phyloP scores from a whole-genome alignment of 1,140 invertebrate species.

The Camponotus pennsylvanicus region DNA sequence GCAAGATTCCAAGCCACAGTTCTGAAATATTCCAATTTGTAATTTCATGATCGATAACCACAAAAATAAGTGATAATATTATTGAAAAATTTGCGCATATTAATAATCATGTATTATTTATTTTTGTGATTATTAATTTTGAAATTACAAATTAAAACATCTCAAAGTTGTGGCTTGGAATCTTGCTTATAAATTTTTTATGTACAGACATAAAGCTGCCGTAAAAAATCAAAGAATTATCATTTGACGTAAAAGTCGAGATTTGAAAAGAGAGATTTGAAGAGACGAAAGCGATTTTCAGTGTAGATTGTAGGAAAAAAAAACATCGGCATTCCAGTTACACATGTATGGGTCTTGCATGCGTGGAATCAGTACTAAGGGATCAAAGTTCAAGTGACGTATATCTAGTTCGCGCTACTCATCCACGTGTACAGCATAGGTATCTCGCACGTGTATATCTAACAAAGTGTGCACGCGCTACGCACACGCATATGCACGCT shows the following conservation, averaged over 20 bases:
- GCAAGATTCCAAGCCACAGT: no score
- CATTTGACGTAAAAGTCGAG: background rate
- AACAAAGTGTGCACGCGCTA: background rate
- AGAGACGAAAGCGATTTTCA: constrained; percentile 21
- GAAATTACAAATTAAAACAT: background rate
- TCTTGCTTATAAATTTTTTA: background rate
- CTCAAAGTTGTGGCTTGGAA: background rate
- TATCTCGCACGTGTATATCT: constrained; percentile 23
- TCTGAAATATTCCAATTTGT: no score
- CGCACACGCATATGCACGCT: constrained; percentile 1
- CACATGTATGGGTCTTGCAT: constrained; percentile 23
- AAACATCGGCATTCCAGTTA: background rate
- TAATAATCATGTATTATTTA: background rate
- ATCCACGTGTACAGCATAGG: constrained; percentile 53
- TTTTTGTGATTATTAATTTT: constrained; percentile 3
- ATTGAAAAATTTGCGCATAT: background rate
- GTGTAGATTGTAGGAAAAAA: background rate
- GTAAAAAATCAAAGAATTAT: background rate
- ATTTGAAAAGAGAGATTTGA: background rate
- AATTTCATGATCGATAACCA: no score
- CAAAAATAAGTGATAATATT: no score
- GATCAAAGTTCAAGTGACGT: constrained; percentile 49
- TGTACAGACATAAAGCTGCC: background rate
- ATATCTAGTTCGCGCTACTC: constrained; percentile 46
- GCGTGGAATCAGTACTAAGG: constrained; percentile 29